These are phyloP conservation scores for Thaleichthys pacificus DNA, from an alignment of 2,797 vertebrate species.

Conservation along the genomic window DNA sequence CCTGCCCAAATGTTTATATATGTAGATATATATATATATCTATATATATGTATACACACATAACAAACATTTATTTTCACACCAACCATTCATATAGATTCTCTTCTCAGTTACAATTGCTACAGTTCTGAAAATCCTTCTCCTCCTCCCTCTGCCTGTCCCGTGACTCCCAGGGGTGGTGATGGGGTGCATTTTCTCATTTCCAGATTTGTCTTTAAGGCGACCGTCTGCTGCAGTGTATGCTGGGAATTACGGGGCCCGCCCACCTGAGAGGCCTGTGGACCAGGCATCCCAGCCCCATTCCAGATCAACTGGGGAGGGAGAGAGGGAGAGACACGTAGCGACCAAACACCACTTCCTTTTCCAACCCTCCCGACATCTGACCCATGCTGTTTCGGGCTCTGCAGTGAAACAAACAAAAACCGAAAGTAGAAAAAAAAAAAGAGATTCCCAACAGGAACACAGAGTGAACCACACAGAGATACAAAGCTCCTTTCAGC, in stretches of 20 bases:
- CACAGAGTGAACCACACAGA: too few species aligned
- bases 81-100: slow-evolving; percentile 11
- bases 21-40: slow-evolving; percentile 11
- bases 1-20: too few species aligned
- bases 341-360: slow-evolving; percentile 8
- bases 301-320: slow-evolving; percentile 17
- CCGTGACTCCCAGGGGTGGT: slow-evolving; percentile 16
- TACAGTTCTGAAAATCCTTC: slow-evolving; percentile 18
- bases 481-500: neutral
- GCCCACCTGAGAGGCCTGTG: slow-evolving; percentile 11
- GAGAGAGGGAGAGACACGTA: slow-evolving; percentile 8
- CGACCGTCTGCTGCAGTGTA: slow-evolving; percentile 20
- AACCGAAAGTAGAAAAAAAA: neutral
- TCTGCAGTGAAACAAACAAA: slow-evolving; percentile 13
- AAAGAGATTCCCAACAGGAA: too few species aligned
- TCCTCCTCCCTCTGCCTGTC: neutral
- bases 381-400: slow-evolving; percentile 18
- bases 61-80: slow-evolving; percentile 9
- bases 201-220: slow-evolving; percentile 17
- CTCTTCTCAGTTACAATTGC: slow-evolving; percentile 37
- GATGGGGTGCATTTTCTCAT: slow-evolving; percentile 19
- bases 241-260: slow-evolving; percentile 21
- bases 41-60: slow-evolving; percentile 46
- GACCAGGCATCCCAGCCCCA: slow-evolving; percentile 1
- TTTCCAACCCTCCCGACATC: slow-evolving; percentile 24